phyloP scores from a whole-genome alignment of 2,888 invertebrate genomes.

The Proisotoma minuta region DNA sequence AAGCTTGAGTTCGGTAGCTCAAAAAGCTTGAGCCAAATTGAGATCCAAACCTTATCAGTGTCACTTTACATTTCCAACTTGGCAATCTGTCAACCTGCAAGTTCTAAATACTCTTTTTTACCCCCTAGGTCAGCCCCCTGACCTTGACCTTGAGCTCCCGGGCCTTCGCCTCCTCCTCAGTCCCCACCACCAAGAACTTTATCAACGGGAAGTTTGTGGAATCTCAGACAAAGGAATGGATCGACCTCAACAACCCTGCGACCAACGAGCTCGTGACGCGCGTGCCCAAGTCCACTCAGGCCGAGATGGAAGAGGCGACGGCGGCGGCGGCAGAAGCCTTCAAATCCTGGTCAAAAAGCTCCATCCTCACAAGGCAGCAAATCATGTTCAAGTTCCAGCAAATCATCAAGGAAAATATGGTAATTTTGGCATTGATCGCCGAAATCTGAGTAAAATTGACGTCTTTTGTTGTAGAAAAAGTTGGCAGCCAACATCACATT shows the following conservation, averaged over 20 bases:
- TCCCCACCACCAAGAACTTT: constrained; percentile 82
- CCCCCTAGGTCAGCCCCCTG: too few relatives aligned
- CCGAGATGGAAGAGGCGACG: constrained; percentile 85
- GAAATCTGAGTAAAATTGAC: constrained; percentile 14
- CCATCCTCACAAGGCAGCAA: constrained; percentile 87
- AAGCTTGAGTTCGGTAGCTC: too few relatives aligned
- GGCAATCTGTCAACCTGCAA: too few relatives aligned
- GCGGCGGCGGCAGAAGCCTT: constrained; percentile 76
- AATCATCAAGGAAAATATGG: constrained; percentile 78
- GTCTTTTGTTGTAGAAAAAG: constrained; percentile 59
- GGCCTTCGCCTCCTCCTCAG: constrained; percentile 51
- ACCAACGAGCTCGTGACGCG: constrained; percentile 73
- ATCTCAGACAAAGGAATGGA: constrained; percentile 88
- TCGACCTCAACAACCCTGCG: constrained; percentile 92
- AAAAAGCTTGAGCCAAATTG: too few relatives aligned
- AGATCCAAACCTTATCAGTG: too few relatives aligned
- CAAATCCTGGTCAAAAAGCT: constrained; percentile 81
- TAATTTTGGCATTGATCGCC: constrained; percentile 46
- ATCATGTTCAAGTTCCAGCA: constrained; percentile 83
- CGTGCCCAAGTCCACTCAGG: constrained; percentile 83
- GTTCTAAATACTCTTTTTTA: too few relatives aligned
- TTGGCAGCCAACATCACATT: constrained; percentile 85
- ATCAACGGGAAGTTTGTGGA: constrained; percentile 91
- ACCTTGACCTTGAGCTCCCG: too few relatives aligned
- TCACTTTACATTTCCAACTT: too few relatives aligned